These are phyloP conservation scores for Ibidorhyncha struthersii DNA, from an alignment of 2,113 vertebrate genomes.

Conservation along the genomic window DNA sequence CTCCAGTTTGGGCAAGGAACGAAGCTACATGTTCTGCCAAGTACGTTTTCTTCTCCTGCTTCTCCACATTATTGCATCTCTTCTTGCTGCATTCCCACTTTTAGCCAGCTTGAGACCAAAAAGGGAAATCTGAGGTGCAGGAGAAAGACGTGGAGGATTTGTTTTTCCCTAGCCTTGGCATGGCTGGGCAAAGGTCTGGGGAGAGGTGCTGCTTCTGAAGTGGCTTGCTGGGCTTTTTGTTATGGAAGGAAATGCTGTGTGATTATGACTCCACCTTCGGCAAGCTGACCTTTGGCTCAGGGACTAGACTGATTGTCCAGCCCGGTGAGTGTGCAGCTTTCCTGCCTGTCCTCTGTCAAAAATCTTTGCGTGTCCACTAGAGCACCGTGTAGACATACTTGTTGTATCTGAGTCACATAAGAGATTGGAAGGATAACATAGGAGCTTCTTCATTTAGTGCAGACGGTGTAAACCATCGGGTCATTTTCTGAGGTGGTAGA, in stretches of 20 bases:
- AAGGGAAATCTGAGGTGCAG: too few relatives aligned
- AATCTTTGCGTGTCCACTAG: background rate
- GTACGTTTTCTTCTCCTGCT: background rate
- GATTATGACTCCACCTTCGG: background rate
- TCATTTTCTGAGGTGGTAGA: background rate
- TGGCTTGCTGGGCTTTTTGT: background rate
- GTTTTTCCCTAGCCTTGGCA: too few relatives aligned
- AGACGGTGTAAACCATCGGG: background rate
- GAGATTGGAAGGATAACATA: background rate
- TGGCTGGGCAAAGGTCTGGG: background rate
- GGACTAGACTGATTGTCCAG: background rate
- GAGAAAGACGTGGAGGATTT: too few relatives aligned
- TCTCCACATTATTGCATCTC: background rate
- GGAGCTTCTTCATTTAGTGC: rapidly evolving
- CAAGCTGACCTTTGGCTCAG: background rate
- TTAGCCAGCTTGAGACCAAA: too few relatives aligned
- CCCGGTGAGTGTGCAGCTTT: background rate
- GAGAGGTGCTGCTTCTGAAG: background rate
- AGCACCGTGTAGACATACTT: background rate
- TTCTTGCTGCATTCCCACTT: background rate
- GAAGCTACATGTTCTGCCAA: background rate
- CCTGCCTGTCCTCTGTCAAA: background rate
- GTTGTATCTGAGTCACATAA: background rate
- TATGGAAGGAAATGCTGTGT: constrained; percentile 40
- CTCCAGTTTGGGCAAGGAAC: background rate